These are phyloP conservation scores for Apis dorsata DNA, from an alignment of 1,140 invertebrate genomes.

Conservation along the genomic window DNA sequence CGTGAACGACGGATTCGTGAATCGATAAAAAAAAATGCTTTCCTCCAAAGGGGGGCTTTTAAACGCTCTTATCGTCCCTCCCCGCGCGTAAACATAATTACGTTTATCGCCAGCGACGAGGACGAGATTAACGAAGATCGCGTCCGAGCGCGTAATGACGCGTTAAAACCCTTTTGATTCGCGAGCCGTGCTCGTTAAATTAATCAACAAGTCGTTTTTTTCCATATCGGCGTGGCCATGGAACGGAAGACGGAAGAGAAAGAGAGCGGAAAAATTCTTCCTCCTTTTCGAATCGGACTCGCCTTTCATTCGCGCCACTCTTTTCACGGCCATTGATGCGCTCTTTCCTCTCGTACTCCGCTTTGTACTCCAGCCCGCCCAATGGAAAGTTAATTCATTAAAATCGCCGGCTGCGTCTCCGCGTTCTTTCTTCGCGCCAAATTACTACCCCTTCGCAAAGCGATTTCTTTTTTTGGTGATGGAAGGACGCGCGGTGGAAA, in stretches of 20 bases:
- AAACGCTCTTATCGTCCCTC: neutral
- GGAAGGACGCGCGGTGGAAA: too few relatives aligned
- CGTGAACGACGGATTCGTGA: too few relatives aligned
- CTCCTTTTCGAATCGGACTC: slow-evolving; percentile 48
- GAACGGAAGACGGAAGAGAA: slow-evolving; percentile 15
- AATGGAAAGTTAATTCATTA: slow-evolving; percentile 56
- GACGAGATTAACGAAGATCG: slow-evolving; percentile 1
- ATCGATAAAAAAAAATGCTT: neutral
- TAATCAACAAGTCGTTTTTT: slow-evolving; percentile 35
- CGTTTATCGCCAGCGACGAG: neutral
- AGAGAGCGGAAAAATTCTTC: slow-evolving; percentile 52
- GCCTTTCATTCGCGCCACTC: slow-evolving; percentile 56
- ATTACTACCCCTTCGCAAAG: neutral
- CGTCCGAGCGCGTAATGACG: slow-evolving; percentile 13
- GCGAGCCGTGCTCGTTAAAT: slow-evolving; percentile 43
- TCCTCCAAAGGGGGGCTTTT: neutral
- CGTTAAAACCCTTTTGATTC: slow-evolving; percentile 21
- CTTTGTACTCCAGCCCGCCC: neutral
- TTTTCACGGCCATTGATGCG: slow-evolving; percentile 55
- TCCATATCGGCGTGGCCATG: slow-evolving; percentile 10
- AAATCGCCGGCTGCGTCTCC: slow-evolving; percentile 27
- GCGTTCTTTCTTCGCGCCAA: neutral
- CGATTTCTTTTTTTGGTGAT: too few relatives aligned
- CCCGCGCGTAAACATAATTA: slow-evolving; percentile 16
- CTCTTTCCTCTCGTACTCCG: slow-evolving; percentile 4